Percentiles rank a stretch among this genome's conserved stretches.
Evolutionary conservation across 2,113 vertebrate species (phyloP).

Genomic region (Cervus canadensis): DNA sequence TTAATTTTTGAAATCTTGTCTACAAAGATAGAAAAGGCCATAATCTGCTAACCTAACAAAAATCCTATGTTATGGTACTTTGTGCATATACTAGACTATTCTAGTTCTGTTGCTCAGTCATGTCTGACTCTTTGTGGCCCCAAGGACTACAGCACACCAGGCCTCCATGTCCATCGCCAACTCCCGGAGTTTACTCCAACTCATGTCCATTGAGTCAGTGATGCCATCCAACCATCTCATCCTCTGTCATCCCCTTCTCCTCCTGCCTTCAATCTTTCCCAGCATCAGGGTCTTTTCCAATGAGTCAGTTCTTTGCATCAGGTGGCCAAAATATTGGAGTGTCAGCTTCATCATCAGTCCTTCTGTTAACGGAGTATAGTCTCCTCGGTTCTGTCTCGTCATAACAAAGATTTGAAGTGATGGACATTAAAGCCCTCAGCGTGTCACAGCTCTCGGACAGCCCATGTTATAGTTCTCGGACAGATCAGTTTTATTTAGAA

Average conservation of each 20-base stretch:
- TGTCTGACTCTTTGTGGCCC: background rate
- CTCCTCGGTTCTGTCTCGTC: background rate
- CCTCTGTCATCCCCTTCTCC: background rate
- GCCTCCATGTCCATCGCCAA: background rate
- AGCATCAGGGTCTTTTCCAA: background rate
- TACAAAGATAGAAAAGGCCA: background rate
- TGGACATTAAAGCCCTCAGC: accelerated
- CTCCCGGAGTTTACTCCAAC: background rate
- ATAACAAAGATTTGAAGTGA: background rate
- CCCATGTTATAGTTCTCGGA: background rate
- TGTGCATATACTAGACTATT: background rate
- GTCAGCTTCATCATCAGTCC: background rate
- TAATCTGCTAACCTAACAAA: background rate
- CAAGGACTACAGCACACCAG: background rate
- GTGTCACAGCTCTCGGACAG: background rate
- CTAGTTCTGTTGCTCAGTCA: background rate
- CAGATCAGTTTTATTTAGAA: background rate
- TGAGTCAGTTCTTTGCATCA: background rate
- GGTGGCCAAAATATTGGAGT: background rate
- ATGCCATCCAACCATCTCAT: background rate
- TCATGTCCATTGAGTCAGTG: background rate
- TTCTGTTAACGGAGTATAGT: background rate
- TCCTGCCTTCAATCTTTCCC: background rate
- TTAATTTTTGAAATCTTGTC: background rate
- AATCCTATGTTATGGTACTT: background rate